Conservation (phyloP, 2,113 vertebrate species). For the Riparia riparia region DNA sequence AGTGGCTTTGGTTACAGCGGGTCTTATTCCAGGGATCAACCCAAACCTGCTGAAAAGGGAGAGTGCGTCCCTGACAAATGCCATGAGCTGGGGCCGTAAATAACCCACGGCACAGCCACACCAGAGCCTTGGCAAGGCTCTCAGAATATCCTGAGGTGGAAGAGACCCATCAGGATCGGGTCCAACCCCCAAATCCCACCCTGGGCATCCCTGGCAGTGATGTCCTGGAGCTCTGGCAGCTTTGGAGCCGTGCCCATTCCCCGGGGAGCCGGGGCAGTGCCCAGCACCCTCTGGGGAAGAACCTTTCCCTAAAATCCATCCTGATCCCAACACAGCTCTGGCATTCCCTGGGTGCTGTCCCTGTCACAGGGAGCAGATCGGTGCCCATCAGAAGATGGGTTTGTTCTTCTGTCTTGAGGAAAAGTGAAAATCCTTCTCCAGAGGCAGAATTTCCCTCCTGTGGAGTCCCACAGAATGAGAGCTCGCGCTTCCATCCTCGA, state of each 20-base stretch:
- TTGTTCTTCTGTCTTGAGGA: neutral
- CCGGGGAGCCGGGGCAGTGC: neutral
- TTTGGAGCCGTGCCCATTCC: fast-evolving
- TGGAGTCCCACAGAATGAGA: neutral
- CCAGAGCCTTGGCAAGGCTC: neutral
- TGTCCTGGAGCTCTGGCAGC: neutral
- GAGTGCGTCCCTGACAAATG: neutral
- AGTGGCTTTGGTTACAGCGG: neutral
- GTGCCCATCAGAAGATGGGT: neutral
- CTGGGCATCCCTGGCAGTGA: fast-evolving
- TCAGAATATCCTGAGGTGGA: neutral
- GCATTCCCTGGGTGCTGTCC: neutral
- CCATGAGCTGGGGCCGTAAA: neutral
- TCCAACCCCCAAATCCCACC: neutral
- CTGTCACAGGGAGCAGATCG: neutral
- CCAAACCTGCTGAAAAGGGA: neutral
- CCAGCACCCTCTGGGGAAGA: neutral
- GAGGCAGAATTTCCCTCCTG: neutral
- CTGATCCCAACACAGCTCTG: neutral
- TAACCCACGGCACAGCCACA: fast-evolving
- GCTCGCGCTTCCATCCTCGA: neutral
- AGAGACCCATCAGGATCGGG: neutral
- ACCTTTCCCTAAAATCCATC: neutral
- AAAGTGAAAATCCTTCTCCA: neutral
- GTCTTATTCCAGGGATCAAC: neutral